phyloP scores from a whole-genome alignment of 2,888 invertebrate genomes.

The Stenurella melanura region DNA sequence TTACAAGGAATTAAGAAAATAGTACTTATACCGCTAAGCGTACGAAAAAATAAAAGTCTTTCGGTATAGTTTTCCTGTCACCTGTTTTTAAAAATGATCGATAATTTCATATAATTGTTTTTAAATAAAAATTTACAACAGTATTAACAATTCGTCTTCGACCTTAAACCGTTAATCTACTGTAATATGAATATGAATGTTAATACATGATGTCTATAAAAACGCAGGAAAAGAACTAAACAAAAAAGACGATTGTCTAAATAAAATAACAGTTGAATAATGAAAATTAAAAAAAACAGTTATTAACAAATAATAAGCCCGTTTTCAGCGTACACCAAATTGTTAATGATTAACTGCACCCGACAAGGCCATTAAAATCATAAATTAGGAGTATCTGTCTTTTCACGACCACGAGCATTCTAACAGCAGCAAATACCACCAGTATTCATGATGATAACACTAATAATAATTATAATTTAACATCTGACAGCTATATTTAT shows the following conservation, averaged over 20 bases:
- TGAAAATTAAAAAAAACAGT: not conserved
- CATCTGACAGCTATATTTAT: constrained; percentile 24
- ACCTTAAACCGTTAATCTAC: too few relatives aligned
- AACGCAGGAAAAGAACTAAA: not conserved
- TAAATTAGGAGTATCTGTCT: constrained; percentile 7
- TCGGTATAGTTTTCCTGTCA: too few relatives aligned
- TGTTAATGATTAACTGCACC: not conserved
- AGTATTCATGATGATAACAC: constrained; percentile 6
- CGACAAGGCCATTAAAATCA: not conserved
- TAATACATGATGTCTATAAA: too few relatives aligned
- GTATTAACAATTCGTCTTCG: too few relatives aligned
- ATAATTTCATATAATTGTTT: too few relatives aligned
- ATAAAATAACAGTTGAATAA: not conserved
- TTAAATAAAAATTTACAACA: too few relatives aligned
- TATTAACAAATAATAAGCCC: not conserved
- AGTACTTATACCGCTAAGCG: too few relatives aligned
- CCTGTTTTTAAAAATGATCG: too few relatives aligned
- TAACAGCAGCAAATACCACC: not conserved
- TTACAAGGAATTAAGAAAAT: too few relatives aligned
- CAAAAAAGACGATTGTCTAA: not conserved
- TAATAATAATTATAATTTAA: constrained; percentile 14
- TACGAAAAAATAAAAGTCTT: too few relatives aligned
- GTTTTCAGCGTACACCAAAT: not conserved
- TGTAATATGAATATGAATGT: too few relatives aligned
- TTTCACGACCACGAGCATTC: not conserved